Percentiles rank a stretch among this genome's conserved stretches.
Conservation (phyloP, 2,888 invertebrate genomes). For the Andrena minutula region DNA sequence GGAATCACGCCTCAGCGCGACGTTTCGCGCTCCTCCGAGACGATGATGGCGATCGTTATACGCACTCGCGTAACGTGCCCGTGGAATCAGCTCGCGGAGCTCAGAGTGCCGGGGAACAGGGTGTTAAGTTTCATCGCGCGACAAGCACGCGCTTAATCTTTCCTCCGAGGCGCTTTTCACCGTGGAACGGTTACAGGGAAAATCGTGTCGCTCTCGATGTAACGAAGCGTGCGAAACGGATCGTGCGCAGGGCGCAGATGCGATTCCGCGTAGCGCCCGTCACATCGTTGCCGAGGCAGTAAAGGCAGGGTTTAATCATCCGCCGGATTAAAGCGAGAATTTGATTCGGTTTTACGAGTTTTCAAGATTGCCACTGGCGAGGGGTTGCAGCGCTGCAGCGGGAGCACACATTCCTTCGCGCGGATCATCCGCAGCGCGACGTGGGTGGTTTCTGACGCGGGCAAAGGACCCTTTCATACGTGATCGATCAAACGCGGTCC, state of each 20-base stretch:
- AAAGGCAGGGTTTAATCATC: conserved; percentile 81
- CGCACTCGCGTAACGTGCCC: background rate
- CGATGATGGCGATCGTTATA: conserved; percentile 20
- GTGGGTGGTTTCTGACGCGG: conserved; percentile 5
- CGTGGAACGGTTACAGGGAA: background rate
- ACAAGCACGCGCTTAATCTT: conserved; percentile 44
- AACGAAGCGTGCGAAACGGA: conserved; percentile 30
- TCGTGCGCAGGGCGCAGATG: conserved; percentile 22
- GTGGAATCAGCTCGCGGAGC: conserved; percentile 19
- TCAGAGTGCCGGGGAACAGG: background rate
- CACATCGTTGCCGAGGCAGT: conserved; percentile 69
- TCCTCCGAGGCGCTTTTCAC: background rate
- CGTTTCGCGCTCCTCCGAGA: background rate
- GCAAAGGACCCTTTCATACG: conserved; percentile 40
- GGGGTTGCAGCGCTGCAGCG: conserved; percentile 39
- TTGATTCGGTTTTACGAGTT: conserved; percentile 84
- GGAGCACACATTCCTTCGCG: conserved; percentile 49
- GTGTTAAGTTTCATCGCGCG: conserved; percentile 23
- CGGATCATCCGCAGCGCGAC: conserved; percentile 10
- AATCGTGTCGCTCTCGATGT: conserved; percentile 13
- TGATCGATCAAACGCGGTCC: conserved; percentile 53
- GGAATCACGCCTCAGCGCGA: conserved; percentile 40
- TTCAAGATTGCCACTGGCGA: conserved; percentile 77
- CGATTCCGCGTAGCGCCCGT: conserved; percentile 64
- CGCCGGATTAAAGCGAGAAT: conserved; percentile 80